phyloP scores from a whole-genome alignment of 2,113 vertebrate species.

The Silurus asotus region DNA sequence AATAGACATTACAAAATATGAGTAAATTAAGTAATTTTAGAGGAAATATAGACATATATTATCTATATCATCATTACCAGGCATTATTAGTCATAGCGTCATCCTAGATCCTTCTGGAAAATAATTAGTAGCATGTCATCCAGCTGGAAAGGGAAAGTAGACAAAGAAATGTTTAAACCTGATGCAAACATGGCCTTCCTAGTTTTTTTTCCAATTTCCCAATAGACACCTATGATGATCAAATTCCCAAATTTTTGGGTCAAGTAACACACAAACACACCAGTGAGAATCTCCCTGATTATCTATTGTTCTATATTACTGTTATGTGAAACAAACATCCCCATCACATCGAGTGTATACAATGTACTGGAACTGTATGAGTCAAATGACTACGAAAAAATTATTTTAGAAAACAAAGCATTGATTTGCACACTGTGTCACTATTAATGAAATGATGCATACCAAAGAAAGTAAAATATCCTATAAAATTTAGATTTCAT shows the following conservation, averaged over 20 bases:
- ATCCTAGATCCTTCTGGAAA: background rate
- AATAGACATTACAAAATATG: background rate
- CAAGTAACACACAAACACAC: background rate
- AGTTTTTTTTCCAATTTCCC: background rate
- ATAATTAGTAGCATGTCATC: background rate
- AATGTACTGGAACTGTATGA: background rate
- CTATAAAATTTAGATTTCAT: background rate
- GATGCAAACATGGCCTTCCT: background rate
- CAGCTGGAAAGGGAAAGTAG: background rate
- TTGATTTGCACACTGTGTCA: background rate
- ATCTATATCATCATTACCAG: background rate
- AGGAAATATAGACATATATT: background rate
- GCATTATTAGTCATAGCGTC: background rate
- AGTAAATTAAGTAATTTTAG: background rate
- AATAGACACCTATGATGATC: background rate
- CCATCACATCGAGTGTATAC: background rate
- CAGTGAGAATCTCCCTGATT: background rate
- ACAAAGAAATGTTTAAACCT: background rate
- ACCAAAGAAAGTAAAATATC: background rate
- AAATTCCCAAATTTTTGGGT: background rate
- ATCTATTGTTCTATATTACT: background rate
- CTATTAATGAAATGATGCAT: background rate
- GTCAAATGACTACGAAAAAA: background rate
- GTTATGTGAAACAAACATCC: background rate
- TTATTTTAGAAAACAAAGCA: background rate